Evolutionary conservation across 2,113 vertebrate genomes (phyloP).

Genomic region (Otus sunia): DNA sequence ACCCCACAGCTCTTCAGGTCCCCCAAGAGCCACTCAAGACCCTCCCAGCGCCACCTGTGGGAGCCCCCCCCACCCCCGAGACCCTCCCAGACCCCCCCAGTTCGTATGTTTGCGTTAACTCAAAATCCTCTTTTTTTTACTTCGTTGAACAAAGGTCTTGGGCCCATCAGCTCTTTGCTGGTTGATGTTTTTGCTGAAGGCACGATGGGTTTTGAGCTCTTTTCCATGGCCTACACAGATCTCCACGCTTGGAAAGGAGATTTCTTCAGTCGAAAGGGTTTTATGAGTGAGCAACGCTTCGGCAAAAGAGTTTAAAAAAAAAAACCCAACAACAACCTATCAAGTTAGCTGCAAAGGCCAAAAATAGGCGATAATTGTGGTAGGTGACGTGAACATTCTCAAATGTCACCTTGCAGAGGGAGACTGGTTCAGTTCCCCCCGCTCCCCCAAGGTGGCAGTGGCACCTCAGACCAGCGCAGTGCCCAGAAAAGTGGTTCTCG

Average conservation of each 20-base stretch:
- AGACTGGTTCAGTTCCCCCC: background rate
- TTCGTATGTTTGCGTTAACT: no score
- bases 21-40: background rate
- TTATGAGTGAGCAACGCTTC: background rate
- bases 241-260: background rate
- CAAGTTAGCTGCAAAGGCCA: background rate
- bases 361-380: background rate
- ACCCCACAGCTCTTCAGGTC: background rate
- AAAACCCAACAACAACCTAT: background rate
- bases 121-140: background rate
- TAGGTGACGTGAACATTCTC: rapidly evolving
- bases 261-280: background rate
- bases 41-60: background rate
- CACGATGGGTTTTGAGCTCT: rapidly evolving
- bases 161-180: background rate
- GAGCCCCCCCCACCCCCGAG: background rate
- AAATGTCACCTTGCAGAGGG: rapidly evolving
- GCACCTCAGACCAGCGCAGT: background rate
- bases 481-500: rapidly evolving
- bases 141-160: background rate
- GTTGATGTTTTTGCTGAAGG: background rate
- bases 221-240: rapidly evolving
- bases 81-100: background rate
- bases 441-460: background rate
- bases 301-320: background rate